Evolutionary conservation across 2,888 invertebrate genomes (phyloP), one percentile per base, ranked within the genome.

Genomic region (Volucella inflata): DNA sequence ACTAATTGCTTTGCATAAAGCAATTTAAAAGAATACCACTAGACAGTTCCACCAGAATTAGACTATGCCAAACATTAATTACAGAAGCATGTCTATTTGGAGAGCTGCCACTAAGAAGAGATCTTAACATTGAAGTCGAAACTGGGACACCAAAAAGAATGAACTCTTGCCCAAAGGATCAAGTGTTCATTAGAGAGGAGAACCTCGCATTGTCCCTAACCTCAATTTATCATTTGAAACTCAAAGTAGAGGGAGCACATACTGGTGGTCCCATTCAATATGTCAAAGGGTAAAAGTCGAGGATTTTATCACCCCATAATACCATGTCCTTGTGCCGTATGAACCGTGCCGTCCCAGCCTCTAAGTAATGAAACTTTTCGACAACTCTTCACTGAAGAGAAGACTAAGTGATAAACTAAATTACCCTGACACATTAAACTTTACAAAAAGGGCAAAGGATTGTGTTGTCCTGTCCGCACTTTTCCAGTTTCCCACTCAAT

Each of bases 401-500:
- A 62, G 78, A 40, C 70, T 64, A 78, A 78, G 70, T 78, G 78
- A 78, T 78, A 71, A 71, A 70, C 70, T 57, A 64, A 78, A 78
- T 78, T 78, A 48, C 64, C 78, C 78, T 42, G 62, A 71, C 78
- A 71, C 78, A 78, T 78, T 71, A 71, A 60, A 78, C 42, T 64
- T 62, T 11, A 50, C 44, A 42, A 51, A 67, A 78, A 17, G 78
- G 62, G 70, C 78, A 78, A 71, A 64, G 70, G 77, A 62, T 70
- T 78, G 30, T 30, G 6, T 30, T 6, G 30, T 30, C 6, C 30
- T 30, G 62, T 55, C 65, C 46, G 9, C 77, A 77, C 68, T 77
- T 77, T 77, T 68, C 53, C 77, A 77, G 60, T 77, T 77, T 77
- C 60, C 53, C 64, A 64, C 70, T 78, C 70, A 78, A 78, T 78